phyloP scores from a whole-genome alignment of 2,888 invertebrate genomes.

The Phortica magna region DNA sequence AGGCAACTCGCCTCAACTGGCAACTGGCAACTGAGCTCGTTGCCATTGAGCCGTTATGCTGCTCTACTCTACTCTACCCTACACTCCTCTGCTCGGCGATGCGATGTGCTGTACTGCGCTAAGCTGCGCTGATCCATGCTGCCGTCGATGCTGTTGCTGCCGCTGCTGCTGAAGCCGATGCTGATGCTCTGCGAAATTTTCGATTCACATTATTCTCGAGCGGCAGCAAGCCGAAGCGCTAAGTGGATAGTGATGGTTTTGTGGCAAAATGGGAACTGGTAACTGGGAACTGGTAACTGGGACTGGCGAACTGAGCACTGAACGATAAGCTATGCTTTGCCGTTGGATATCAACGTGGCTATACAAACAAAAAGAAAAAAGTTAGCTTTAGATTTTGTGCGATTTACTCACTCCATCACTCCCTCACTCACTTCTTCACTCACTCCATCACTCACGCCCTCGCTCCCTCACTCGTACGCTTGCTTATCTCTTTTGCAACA shows the following conservation, averaged over 20 bases:
- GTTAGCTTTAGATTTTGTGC: neutral
- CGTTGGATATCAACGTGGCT: neutral
- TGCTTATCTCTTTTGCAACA: conserved; percentile 62
- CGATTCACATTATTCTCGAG: neutral
- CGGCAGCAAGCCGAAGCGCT: neutral
- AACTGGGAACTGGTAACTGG: no score
- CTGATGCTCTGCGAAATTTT: neutral
- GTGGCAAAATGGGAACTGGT: no score
- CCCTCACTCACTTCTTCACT: neutral
- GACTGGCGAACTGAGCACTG: no score
- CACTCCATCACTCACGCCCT: neutral
- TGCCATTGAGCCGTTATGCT: neutral
- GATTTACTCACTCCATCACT: neutral
- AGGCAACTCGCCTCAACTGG: no score
- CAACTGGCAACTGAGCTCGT: neutral
- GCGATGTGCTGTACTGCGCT: no score
- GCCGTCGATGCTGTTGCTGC: no score
- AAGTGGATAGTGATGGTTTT: no score
- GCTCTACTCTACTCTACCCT: no score
- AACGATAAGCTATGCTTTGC: neutral
- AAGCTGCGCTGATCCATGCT: no score
- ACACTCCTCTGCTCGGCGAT: no score
- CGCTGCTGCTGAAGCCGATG: no score
- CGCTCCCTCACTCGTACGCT: conserved; percentile 42
- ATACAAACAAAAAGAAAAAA: neutral